Percentiles rank a stretch among this genome's conserved stretches.
phyloP scores from a whole-genome alignment of 2,797 vertebrate genomes.

The Otus scops region DNA sequence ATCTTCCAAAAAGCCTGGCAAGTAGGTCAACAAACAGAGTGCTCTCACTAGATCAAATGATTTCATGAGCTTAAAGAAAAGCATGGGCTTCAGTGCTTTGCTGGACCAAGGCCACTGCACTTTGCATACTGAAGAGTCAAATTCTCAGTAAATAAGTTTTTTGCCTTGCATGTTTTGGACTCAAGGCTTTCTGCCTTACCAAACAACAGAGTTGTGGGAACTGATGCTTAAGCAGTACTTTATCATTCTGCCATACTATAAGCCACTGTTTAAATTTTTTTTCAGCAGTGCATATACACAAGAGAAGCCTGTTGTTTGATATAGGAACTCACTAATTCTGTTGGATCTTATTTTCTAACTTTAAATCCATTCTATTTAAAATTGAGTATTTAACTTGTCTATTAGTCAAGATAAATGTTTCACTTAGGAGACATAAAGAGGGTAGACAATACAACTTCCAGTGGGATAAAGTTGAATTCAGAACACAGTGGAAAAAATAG shows the following conservation, averaged over 20 bases:
- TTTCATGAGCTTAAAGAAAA: background rate
- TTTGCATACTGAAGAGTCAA: background rate
- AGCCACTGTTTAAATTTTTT: background rate
- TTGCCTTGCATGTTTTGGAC: background rate
- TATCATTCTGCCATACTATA: background rate
- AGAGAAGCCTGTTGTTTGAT: background rate
- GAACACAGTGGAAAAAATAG: background rate
- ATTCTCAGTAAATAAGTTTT: background rate
- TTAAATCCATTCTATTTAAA: background rate
- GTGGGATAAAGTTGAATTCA: background rate
- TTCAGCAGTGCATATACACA: background rate
- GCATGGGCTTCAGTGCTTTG: background rate
- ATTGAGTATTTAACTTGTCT: background rate
- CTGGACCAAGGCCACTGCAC: background rate
- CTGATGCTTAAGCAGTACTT: background rate
- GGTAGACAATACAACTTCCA: background rate
- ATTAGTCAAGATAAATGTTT: background rate
- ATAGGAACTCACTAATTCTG: background rate
- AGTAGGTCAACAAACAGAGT: background rate
- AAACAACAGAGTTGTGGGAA: background rate
- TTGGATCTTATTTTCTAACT: background rate
- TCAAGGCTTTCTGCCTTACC: background rate
- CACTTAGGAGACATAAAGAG: background rate
- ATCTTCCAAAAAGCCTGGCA: background rate
- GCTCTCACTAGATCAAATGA: background rate